These are phyloP conservation scores for Heloderma charlesbogerti DNA, from an alignment of 2,113 vertebrate species.

Conservation along the genomic window DNA sequence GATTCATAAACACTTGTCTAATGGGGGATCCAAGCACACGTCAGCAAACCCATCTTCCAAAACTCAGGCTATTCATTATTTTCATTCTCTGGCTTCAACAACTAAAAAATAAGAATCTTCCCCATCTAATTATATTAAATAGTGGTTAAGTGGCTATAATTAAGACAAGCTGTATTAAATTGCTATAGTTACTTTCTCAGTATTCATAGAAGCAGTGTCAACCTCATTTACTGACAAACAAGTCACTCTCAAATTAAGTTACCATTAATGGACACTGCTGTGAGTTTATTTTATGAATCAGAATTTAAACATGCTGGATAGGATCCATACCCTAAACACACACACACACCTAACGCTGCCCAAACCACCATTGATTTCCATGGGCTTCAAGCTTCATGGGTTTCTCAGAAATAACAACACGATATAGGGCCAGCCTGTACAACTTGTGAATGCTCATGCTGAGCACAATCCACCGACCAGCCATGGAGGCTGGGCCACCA, in stretches of 20 bases:
- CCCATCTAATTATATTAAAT: conserved; percentile 17
- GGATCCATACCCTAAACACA: neutral
- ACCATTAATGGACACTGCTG: neutral
- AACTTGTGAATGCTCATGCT: neutral
- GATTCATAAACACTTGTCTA: conserved; percentile 43
- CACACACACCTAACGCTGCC: neutral
- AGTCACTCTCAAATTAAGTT: conserved; percentile 21
- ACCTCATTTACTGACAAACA: conserved; percentile 25
- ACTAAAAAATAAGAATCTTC: neutral
- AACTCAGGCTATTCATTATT: conserved; percentile 26
- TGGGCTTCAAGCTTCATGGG: neutral
- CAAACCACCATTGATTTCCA: neutral
- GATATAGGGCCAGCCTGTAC: neutral
- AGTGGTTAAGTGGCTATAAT: conserved; percentile 22
- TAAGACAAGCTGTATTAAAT: conserved; percentile 10
- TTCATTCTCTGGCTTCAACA: conserved; percentile 16
- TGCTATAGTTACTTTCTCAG: neutral
- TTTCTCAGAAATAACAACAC: neutral
- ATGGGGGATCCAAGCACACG: conserved; percentile 12
- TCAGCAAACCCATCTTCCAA: conserved; percentile 35
- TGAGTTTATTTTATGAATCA: conserved; percentile 14
- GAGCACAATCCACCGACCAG: neutral
- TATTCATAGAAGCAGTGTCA: neutral
- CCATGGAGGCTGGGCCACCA: neutral
- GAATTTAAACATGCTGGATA: neutral